phyloP scores from a whole-genome alignment of 1,140 invertebrate genomes.

The Plectrocnemia conspersa region DNA sequence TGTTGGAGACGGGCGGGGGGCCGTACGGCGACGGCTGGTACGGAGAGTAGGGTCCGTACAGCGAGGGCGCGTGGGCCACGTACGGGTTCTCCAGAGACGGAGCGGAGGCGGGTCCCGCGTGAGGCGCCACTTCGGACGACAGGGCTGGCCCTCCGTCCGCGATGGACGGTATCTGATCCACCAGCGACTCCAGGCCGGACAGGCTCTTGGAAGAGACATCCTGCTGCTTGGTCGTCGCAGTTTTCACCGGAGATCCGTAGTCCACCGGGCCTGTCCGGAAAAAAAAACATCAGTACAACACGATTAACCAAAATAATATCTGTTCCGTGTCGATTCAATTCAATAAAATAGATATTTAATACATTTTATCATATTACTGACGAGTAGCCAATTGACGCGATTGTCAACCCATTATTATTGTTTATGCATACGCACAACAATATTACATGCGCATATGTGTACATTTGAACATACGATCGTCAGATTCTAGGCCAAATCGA shows the following conservation, averaged over 20 bases:
- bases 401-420: too few relatives aligned
- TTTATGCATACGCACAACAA: too few relatives aligned
- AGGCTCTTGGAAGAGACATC: conserved; percentile 82
- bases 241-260: conserved; percentile 42
- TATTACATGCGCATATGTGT: too few relatives aligned
- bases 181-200: conserved; percentile 82
- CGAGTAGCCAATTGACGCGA: too few relatives aligned
- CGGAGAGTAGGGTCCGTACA: conserved; percentile 34
- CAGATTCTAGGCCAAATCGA: too few relatives aligned
- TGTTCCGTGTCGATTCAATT: too few relatives aligned
- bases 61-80: conserved; percentile 34
- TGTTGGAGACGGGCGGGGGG: conserved; percentile 32
- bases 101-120: conserved; percentile 31
- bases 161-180: conserved; percentile 87
- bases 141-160: conserved; percentile 53
- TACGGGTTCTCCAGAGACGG: conserved; percentile 40
- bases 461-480: too few relatives aligned
- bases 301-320: too few relatives aligned
- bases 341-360: too few relatives aligned
- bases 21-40: conserved; percentile 33
- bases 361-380: too few relatives aligned
- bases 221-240: conserved; percentile 46
- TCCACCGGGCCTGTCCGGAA: too few relatives aligned
- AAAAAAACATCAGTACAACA: too few relatives aligned
- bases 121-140: conserved; percentile 25